phyloP scores from a whole-genome alignment of 64 coral and sea anemone species.

The Stichodactyla mertensii region DNA sequence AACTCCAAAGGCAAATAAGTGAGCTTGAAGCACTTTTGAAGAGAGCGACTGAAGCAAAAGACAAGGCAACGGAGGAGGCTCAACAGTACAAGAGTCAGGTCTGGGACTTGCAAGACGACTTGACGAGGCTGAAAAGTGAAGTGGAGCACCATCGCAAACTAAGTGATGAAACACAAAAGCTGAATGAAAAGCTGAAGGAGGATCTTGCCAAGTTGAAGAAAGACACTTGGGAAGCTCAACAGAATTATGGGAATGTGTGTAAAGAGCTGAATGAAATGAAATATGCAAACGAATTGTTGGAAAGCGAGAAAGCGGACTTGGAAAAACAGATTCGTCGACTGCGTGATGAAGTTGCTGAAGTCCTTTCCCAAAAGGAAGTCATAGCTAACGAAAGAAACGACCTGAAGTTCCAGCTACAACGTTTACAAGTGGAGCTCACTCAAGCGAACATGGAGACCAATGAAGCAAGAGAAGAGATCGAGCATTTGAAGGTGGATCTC shows the following conservation, averaged over 20 bases:
- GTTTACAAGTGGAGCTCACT: constrained; percentile 53
- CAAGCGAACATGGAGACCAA: constrained; percentile 61
- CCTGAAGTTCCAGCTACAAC: constrained; percentile 53
- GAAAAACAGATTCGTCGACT: constrained; percentile 65
- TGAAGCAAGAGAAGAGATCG: constrained; percentile 61
- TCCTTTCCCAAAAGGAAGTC: constrained; percentile 48
- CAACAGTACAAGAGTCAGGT: constrained; percentile 66
- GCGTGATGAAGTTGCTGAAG: constrained; percentile 52
- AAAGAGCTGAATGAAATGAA: constrained; percentile 44
- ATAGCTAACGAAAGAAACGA: constrained; percentile 69
- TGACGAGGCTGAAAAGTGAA: constrained; percentile 52
- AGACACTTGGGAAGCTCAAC: constrained; percentile 70
- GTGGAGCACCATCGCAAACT: constrained; percentile 45
- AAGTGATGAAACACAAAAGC: constrained; percentile 59
- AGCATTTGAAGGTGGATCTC: constrained; percentile 53
- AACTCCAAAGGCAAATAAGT: constrained; percentile 38
- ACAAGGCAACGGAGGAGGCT: constrained; percentile 36
- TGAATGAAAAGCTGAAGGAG: constrained; percentile 84
- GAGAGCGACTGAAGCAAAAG: constrained; percentile 35
- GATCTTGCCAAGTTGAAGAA: constrained; percentile 68
- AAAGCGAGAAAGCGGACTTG: constrained; percentile 55
- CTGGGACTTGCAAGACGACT: constrained; percentile 72
- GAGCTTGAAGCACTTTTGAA: constrained; percentile 58
- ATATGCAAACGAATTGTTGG: constrained; percentile 43
- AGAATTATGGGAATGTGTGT: constrained; percentile 36